Base-by-base conservation (phyloP, 2,113 vertebrate species). In the Campylomormyrus numenius region DNA sequence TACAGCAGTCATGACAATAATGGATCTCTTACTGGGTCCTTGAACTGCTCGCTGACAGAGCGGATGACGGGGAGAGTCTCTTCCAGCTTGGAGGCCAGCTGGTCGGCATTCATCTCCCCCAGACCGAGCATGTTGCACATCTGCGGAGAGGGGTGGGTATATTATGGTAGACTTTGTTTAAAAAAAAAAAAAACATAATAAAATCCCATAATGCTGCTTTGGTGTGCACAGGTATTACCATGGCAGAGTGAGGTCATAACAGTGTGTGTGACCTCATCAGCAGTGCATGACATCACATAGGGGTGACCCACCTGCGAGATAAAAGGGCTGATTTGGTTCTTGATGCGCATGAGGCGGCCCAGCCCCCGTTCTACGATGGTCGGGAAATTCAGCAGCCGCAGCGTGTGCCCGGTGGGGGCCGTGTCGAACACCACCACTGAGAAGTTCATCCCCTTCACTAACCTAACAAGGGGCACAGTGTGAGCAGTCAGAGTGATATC, bases 381-480 rank as follows among this genome's bases (percentile, higher is more conserved):
- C 89, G 98, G 98, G 91, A 99, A 99, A 95, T 99, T 98, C 90
- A 99, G 97, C 48, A 99, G 96, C 9, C 98, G 95, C 88, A 99
- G 95, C 0, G 98, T 99, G 96, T 99, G 98, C 24, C 98, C 98
- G 0, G 98, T 99, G 42, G 98, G 98, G 0, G 98, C 98, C 1
- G 98, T 99, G 95, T 99, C 98, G 0, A 99, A 99, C 13, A 99
- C 98, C 90, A 99, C 98, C 92, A 99, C 98, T 0, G 98, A 99
- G 95, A 99, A 99, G 93, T 99, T 98, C 98, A 99, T 99, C 53
- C 98, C 98, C 91, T 98, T 98, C 91, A 99, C 98, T 94, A 99
- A 94, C 96, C 98, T 98, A 93, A 42, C 24, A 56, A 24, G 1
- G 89, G 27, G 42, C 11, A 19, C 17, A 53, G 5, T 46, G 50